Evolutionary conservation across 2,888 invertebrate genomes (phyloP).

Genomic region (Cerceris rybyensis): DNA sequence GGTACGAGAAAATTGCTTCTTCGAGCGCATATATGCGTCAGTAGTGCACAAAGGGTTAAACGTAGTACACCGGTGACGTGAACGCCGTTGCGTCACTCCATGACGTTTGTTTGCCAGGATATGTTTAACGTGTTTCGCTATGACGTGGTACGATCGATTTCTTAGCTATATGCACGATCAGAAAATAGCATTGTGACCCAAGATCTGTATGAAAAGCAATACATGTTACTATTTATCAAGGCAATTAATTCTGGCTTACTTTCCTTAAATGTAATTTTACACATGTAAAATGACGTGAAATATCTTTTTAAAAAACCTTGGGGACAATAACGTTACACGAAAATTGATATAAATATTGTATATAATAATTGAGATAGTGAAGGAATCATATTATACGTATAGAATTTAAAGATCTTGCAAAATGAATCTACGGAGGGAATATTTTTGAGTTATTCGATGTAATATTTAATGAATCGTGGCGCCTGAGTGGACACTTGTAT

Average conservation of each 20-base stretch:
- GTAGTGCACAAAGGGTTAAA: too few species aligned
- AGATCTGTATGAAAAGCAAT: too few species aligned
- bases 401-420: not conserved
- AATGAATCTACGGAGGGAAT: not conserved
- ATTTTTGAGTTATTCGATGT: constrained; percentile 9
- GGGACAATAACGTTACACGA: too few species aligned
- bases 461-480: constrained; percentile 24
- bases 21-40: too few species aligned
- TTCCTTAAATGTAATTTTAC: too few species aligned
- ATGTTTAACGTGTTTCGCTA: not conserved
- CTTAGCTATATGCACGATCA: not conserved
- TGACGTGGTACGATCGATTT: not conserved
- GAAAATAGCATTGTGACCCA: not conserved
- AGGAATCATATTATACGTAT: not conserved
- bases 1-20: too few species aligned
- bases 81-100: not conserved
- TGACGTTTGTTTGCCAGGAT: not conserved
- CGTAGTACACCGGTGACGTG: not conserved
- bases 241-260: too few species aligned
- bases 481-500: constrained; percentile 27
- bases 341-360: too few species aligned
- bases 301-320: too few species aligned
- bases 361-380: too few species aligned
- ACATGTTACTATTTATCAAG: too few species aligned
- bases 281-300: too few species aligned